Base-by-base conservation (phyloP, 1,140 invertebrate genomes). In the Bombyx mandarina region DNA sequence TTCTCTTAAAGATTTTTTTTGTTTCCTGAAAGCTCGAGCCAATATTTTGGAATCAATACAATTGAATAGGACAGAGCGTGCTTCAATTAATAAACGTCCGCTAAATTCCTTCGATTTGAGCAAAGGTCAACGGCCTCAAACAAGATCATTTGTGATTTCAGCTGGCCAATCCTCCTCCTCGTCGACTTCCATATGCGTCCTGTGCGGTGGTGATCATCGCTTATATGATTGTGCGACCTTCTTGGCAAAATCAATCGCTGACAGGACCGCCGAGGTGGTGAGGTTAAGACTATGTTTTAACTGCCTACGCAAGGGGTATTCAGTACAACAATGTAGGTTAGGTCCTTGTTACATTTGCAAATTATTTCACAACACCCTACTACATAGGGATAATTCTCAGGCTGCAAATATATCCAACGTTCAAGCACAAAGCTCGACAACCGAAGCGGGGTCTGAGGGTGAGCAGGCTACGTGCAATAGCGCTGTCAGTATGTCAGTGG, bases 11-110 rank as follows among this genome's bases (percentile, higher is more conserved):
- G 51, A 53, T 8, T 58, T 58, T 18, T 58, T 48, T 49, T 22
- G 3, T n/a, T 58, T 58, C 43, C 49, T 58, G 9, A 42, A 45
- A 12, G 48, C 12, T 43, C 49, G 57, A 35, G 57, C 57, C 45
- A 35, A 53, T 54, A 43, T 58, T 3, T 43, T 58, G 22, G 58
- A 59, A 54, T 50, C 52, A 3, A 10, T 54, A 2, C 43, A 35
- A 5, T 9, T 6, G n/a, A 42, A 43, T 35, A 55, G 48, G 12
- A 22, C 9, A 3, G 45, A 55, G 8, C 46, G 10, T 10, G n/a
- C 26, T 7, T 42, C 9, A 35, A 22, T 9, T n/a, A 47, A 12
- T 10, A 55, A 47, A 55, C 45, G 12, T 18, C 6, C n/a, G 7
- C 18, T 8, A 10, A 43, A 44, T 7, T 10, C 45, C 9, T 9